A percentile compares a stretch with the other conserved stretches of the same genome.
Evolutionary conservation across 2,113 vertebrate genomes (phyloP).

Genomic region (Aptenodytes forsteri): DNA sequence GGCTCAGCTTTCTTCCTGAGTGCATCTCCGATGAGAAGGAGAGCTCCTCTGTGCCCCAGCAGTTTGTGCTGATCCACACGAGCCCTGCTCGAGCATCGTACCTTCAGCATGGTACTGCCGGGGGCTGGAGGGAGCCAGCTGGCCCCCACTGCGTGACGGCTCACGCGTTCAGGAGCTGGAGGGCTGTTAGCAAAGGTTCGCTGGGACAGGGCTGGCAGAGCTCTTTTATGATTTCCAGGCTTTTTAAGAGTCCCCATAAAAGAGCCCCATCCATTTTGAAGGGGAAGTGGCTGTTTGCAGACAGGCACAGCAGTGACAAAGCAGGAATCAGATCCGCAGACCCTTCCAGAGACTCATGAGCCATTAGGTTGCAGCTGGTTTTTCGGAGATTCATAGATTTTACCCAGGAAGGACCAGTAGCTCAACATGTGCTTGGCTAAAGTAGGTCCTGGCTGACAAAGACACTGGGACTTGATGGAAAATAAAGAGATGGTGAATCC

Average conservation of each 20-base stretch:
- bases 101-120: rapidly evolving
- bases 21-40: background rate
- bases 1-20: background rate
- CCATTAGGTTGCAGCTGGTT: background rate
- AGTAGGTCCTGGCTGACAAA: background rate
- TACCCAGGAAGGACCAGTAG: background rate
- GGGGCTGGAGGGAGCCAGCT: background rate
- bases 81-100: background rate
- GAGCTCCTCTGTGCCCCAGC: background rate
- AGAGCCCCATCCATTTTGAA: background rate
- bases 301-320: background rate
- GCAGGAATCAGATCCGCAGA: background rate
- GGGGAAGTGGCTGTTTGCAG: background rate
- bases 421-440: background rate
- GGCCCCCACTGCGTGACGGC: background rate
- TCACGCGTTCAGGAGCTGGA: background rate
- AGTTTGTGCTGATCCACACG: background rate
- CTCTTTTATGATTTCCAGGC: background rate
- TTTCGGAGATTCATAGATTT: background rate
- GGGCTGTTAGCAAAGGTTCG: rapidly evolving
- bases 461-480: background rate
- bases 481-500: background rate
- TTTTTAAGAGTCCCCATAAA: background rate
- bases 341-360: rapidly evolving
- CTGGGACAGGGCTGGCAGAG: background rate